Evolutionary conservation across 2,113 vertebrate genomes (phyloP), one percentile per base, ranked within the genome.

Genomic region (Ceuthmochares aereus): DNA sequence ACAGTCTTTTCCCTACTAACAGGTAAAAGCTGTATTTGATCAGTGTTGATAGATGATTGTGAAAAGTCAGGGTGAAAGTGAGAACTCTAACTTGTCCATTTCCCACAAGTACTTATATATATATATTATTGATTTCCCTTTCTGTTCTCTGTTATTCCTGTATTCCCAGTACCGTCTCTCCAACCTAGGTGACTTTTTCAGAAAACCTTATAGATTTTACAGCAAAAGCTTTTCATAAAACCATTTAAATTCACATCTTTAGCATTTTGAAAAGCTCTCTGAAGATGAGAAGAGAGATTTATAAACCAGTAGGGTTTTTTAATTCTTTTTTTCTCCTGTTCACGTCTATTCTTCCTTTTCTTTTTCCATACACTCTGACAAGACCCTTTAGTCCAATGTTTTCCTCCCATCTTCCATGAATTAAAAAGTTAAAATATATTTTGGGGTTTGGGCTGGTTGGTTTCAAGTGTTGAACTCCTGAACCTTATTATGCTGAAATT

Each of bases 371-470:
- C 0, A 0, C 2, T 62, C 45, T 54, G 26, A 67, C 9, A 75
- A 59, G 16, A 47, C 11, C 7, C 3, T 47, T 63, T 40, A 74
- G 47, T 17, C 14, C 37, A 67, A 7, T 10, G 8, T 70, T 52
- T 49, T 14, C 11, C 7, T 63, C 8, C 7, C 8, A 49, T 30
- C 21, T 63, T 32, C 23, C 15, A 3, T 9, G 2, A 30, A 62
- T 52, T 25, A 21, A 45, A 74, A 14, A 8, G 3, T 4, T 58
- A 42, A 84, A 76, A 21, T 56, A 20, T 6, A 4, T 70, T 55
- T 37, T 10, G 5, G 29, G 3, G 1, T 1, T 43, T 42, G 51
- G 3, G 34, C 84, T 59, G 4, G 3, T 29, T 67, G 11, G 2
- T 62, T 89, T 43, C 17, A 42, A 19, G 27, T 23, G 8, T 40